These are phyloP conservation scores for Rhamnusium bicolor DNA, from an alignment of 2,888 invertebrate species.

Conservation along the genomic window DNA sequence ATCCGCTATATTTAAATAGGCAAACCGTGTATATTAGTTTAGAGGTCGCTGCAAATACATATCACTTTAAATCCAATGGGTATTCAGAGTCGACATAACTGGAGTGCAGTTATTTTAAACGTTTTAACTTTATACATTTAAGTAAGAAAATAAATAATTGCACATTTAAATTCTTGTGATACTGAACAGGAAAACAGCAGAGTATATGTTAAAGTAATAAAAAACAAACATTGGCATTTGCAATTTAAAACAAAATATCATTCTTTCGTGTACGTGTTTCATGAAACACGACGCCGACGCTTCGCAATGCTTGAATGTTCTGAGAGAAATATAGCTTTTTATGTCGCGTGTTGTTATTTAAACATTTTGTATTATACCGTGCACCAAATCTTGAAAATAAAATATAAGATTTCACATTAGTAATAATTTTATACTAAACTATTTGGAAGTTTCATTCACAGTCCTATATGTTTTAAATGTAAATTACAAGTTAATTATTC, in stretches of 20 bases:
- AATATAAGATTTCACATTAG: not conserved
- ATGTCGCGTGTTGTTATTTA: not conserved
- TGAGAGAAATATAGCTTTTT: not conserved
- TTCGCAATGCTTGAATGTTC: not conserved
- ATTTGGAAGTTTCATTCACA: not conserved
- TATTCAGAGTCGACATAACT: not conserved
- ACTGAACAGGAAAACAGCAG: slow-evolving; percentile 42
- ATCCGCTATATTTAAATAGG: too few species aligned
- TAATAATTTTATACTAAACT: not conserved
- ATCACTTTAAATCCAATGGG: not conserved
- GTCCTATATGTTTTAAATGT: not conserved
- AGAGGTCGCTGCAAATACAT: too few species aligned
- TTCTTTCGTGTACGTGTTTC: not conserved
- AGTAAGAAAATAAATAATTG: not conserved
- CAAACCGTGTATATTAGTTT: too few species aligned
- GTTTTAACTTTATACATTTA: not conserved
- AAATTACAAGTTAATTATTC: not conserved
- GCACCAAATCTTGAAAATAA: not conserved
- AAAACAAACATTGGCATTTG: slow-evolving; percentile 33
- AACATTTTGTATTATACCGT: not conserved
- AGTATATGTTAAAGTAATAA: slow-evolving; percentile 24
- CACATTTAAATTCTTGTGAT: slow-evolving; percentile 41
- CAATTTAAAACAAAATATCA: slow-evolving; percentile 42
- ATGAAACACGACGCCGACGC: not conserved
- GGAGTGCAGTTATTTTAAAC: not conserved